These are phyloP conservation scores for Gnathonemus echidnorhynchus DNA, from an alignment of 2,113 vertebrate genomes.

Conservation along the genomic window DNA sequence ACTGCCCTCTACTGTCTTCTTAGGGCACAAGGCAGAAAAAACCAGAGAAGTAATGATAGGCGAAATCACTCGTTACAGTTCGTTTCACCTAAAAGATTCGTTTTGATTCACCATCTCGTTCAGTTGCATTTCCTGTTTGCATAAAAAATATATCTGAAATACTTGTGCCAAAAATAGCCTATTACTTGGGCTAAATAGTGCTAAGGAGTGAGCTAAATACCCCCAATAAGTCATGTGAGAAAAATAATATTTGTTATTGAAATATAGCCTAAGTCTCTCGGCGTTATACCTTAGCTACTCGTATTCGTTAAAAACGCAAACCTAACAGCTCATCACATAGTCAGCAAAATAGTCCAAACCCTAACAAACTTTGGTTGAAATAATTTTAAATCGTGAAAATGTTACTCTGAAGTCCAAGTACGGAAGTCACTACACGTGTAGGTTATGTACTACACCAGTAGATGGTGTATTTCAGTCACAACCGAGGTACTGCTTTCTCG, in stretches of 20 bases:
- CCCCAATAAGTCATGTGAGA: neutral
- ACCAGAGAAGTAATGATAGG: neutral
- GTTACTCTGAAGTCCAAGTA: neutral
- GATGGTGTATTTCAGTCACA: neutral
- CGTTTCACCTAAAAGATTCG: neutral
- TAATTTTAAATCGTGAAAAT: neutral
- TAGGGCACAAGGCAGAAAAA: neutral
- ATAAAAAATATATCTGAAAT: neutral
- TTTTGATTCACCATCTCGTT: neutral
- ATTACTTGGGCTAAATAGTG: neutral
- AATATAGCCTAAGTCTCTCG: neutral
- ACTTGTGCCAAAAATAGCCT: neutral
- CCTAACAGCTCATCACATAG: neutral
- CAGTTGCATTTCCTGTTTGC: neutral
- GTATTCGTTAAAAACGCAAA: neutral
- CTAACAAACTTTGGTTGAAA: neutral
- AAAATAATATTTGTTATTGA: neutral
- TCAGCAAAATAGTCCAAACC: neutral
- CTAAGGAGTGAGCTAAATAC: neutral
- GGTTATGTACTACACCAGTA: neutral
- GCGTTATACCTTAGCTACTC: neutral
- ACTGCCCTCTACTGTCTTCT: slow-evolving; percentile 1
- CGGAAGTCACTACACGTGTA: neutral
- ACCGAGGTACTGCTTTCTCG: neutral
- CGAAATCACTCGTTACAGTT: neutral